These are phyloP conservation scores for Mungos mungo DNA, from an alignment of 2,113 vertebrate species.

Conservation along the genomic window DNA sequence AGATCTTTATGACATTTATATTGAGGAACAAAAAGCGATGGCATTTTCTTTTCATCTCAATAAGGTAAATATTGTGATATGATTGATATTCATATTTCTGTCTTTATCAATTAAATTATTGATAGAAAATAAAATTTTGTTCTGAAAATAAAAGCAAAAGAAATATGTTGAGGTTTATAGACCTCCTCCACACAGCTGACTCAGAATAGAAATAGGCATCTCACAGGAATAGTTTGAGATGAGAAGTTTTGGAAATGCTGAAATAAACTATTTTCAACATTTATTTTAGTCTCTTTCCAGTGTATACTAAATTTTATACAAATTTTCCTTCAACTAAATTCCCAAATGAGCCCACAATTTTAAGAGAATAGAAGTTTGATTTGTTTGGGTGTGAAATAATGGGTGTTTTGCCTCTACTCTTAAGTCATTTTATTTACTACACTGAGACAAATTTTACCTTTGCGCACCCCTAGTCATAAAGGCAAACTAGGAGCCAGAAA, in stretches of 20 bases:
- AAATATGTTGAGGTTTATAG: not conserved
- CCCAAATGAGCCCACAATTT: not conserved
- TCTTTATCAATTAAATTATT: not conserved
- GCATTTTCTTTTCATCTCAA: not conserved
- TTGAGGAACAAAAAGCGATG: not conserved
- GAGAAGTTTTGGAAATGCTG: slow-evolving; percentile 5
- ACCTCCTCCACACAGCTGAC: not conserved
- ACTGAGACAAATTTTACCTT: not conserved
- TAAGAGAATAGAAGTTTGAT: not conserved
- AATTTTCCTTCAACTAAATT: not conserved
- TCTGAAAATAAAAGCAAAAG: not conserved
- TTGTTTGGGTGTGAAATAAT: not conserved
- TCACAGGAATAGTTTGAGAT: not conserved
- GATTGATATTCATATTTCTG: not conserved
- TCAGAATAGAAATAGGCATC: not conserved
- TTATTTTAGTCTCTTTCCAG: not conserved
- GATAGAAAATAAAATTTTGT: not conserved
- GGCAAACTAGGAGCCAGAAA: not conserved
- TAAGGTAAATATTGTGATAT: not conserved
- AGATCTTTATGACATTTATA: not conserved
- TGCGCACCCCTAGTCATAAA: not conserved
- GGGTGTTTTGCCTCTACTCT: not conserved
- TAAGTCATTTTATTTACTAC: not conserved
- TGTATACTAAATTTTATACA: not conserved
- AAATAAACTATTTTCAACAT: slow-evolving; percentile 9